Conservation (phyloP, 2,113 vertebrate species). For the Macaca nemestrina region DNA sequence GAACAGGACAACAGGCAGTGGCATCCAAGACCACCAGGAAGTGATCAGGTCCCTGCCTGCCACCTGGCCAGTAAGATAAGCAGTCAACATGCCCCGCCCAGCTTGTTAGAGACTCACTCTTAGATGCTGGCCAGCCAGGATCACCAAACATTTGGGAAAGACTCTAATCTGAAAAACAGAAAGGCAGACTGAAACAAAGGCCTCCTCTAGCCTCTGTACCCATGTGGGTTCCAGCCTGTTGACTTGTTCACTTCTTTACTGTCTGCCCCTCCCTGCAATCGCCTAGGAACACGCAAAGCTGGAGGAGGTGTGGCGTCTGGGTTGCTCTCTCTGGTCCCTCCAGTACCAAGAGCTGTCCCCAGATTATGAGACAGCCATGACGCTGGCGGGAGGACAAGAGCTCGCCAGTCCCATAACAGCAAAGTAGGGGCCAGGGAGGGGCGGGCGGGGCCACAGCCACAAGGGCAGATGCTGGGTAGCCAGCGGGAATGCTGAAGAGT, state of each 20-base stretch:
- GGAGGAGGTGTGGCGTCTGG: accelerated
- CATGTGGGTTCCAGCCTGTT: accelerated
- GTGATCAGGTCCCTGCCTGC: background rate
- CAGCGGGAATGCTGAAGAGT: accelerated
- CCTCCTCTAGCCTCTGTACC: background rate
- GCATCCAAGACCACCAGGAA: too few species aligned
- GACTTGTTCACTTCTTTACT: background rate
- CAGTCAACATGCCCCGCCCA: accelerated
- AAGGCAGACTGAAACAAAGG: too few species aligned
- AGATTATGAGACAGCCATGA: accelerated
- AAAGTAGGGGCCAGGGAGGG: accelerated
- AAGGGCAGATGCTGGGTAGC: accelerated
- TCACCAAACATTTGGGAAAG: too few species aligned
- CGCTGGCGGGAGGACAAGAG: background rate
- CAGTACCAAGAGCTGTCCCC: accelerated
- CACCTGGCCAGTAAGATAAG: background rate
- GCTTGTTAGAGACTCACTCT: background rate
- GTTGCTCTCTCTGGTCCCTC: background rate
- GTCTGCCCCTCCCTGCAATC: background rate
- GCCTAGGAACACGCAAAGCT: accelerated
- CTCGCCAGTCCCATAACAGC: accelerated
- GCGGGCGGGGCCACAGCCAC: accelerated
- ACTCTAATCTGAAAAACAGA: background rate
- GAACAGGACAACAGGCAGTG: too few species aligned
- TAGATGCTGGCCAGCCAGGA: background rate